Evolutionary conservation across 2,888 invertebrate genomes (phyloP).

Genomic region (Agelastica alni): DNA sequence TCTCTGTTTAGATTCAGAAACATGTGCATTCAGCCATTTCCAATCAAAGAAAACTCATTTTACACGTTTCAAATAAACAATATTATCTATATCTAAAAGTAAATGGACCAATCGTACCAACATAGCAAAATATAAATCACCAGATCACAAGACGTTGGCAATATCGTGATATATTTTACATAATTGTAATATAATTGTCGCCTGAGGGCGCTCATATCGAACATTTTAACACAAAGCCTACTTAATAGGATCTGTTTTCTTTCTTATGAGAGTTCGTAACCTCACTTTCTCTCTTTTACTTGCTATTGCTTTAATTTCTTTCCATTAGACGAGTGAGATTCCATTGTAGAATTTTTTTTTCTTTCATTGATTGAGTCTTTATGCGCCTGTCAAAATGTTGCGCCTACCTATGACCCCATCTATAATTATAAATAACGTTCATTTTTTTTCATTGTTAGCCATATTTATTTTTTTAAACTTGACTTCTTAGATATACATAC

Average conservation of each 20-base stretch:
- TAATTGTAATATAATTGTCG: constrained; percentile 42
- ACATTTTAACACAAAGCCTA: constrained; percentile 33
- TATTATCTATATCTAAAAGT: neutral
- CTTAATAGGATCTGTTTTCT: constrained; percentile 37
- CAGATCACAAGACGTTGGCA: constrained; percentile 28
- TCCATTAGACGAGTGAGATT: neutral
- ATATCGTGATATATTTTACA: constrained; percentile 38
- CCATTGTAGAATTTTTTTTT: neutral
- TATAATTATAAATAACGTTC: no score
- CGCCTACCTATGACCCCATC: neutral
- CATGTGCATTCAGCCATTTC: no score
- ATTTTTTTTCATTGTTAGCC: no score
- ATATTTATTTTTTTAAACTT: no score
- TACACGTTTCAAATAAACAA: neutral
- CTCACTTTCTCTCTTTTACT: constrained; percentile 22
- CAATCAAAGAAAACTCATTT: neutral
- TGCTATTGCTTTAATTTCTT: neutral
- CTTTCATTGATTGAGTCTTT: constrained; percentile 12
- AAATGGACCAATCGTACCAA: constrained; percentile 7
- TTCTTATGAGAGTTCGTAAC: constrained; percentile 21
- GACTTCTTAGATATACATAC: no score
- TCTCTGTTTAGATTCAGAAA: no score
- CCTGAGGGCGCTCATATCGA: constrained; percentile 31
- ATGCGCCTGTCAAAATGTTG: constrained; percentile 11
- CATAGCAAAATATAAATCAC: constrained; percentile 31